phyloP scores from a whole-genome alignment of 2,113 vertebrate genomes.

The Grammomys dolichurus region DNA sequence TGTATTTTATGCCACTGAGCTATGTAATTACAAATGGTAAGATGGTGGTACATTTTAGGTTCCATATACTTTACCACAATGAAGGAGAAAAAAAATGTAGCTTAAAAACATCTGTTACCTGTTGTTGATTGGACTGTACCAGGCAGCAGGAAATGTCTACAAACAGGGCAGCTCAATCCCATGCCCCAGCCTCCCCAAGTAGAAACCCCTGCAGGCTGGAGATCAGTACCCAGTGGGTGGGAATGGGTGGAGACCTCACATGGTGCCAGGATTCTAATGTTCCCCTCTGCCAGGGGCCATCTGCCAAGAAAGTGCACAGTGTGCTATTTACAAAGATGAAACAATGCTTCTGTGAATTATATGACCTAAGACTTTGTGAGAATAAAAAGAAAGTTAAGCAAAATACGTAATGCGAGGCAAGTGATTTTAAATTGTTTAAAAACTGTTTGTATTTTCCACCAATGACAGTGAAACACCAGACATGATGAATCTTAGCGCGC shows the following conservation, averaged over 20 bases:
- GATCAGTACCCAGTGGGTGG: not conserved
- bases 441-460: not conserved
- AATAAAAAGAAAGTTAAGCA: not conserved
- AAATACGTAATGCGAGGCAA: not conserved
- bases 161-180: not conserved
- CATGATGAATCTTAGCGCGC: not conserved
- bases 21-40: not conserved
- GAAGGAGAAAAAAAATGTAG: not conserved
- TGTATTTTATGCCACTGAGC: not conserved
- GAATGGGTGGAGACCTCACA: not conserved
- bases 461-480: not conserved
- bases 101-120: not conserved
- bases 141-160: not conserved
- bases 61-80: not conserved
- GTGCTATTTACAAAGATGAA: not conserved
- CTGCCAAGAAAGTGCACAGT: not conserved
- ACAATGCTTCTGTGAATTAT: not conserved
- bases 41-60: not conserved
- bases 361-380: not conserved
- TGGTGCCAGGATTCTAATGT: not conserved
- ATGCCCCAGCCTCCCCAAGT: not conserved
- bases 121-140: not conserved
- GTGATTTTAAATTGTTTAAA: not conserved
- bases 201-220: no score
- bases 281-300: not conserved